These are phyloP conservation scores for Orussus abietinus DNA, from an alignment of 1,140 invertebrate genomes.

Conservation along the genomic window DNA sequence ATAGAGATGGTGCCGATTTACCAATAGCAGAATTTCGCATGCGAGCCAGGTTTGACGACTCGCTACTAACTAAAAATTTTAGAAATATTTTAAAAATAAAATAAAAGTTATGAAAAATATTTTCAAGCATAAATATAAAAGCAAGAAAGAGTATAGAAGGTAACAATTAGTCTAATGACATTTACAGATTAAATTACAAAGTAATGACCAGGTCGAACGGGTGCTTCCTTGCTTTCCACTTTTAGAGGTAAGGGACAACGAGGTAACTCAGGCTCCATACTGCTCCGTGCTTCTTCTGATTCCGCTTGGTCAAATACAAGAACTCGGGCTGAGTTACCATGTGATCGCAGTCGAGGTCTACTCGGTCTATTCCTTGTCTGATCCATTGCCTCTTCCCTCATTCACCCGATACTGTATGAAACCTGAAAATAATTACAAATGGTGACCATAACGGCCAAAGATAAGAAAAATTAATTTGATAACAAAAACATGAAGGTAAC, in stretches of 20 bases:
- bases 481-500: slow-evolving; percentile 1
- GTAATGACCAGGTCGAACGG: slow-evolving; percentile 40
- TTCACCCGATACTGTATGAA: neutral
- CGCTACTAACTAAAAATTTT: slow-evolving; percentile 43
- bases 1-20: slow-evolving; percentile 87
- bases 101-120: slow-evolving; percentile 3
- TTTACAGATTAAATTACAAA: neutral
- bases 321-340: slow-evolving; percentile 56
- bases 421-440: slow-evolving; percentile 2
- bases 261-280: slow-evolving; percentile 27
- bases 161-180: neutral
- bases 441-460: slow-evolving; percentile 12
- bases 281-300: slow-evolving; percentile 32
- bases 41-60: slow-evolving; percentile 74
- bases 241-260: slow-evolving; percentile 28
- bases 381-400: slow-evolving; percentile 35
- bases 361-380: slow-evolving; percentile 46
- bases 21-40: slow-evolving; percentile 85
- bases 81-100: slow-evolving; percentile 8
- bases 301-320: slow-evolving; percentile 54
- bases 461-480: slow-evolving; percentile 10
- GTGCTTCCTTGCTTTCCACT: slow-evolving; percentile 48
- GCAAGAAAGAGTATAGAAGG: neutral
- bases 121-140: slow-evolving; percentile 3
- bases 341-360: slow-evolving; percentile 48